Conservation (phyloP, 2,797 vertebrate species). For the Loris lydekkerianus region DNA sequence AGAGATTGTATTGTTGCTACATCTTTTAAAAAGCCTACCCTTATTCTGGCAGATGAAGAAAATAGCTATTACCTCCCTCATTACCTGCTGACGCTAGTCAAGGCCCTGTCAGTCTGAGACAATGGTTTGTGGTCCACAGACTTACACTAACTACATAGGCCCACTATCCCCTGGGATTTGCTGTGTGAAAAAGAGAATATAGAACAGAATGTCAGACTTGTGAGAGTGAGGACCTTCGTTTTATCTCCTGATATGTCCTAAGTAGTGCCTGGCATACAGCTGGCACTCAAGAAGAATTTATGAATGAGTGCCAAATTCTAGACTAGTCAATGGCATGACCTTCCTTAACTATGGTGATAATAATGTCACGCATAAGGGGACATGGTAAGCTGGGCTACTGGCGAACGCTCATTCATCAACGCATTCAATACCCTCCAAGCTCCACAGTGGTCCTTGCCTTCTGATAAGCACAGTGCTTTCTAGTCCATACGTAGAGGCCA, state of each 20-base stretch:
- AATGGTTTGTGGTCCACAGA: background rate
- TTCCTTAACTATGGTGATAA: background rate
- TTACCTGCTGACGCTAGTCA: background rate
- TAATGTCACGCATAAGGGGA: background rate
- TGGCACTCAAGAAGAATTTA: background rate
- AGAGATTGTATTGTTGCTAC: background rate
- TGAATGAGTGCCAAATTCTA: background rate
- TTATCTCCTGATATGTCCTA: background rate
- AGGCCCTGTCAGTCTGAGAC: background rate
- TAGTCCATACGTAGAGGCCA: background rate
- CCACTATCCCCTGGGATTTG: background rate
- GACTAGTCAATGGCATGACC: background rate
- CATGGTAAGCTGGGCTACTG: background rate
- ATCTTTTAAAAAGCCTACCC: conserved; percentile 20
- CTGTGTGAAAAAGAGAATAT: conserved; percentile 29
- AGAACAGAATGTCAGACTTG: background rate
- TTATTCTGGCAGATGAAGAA: conserved; percentile 32
- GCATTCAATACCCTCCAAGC: background rate
- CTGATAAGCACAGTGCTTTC: background rate
- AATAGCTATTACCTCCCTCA: background rate
- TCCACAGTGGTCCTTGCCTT: background rate
- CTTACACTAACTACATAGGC: background rate
- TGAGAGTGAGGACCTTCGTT: background rate
- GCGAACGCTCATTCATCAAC: background rate
- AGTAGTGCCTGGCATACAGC: background rate